These are phyloP conservation scores for Cherax quadricarinatus DNA, from an alignment of 1,140 invertebrate genomes.

Conservation along the genomic window DNA sequence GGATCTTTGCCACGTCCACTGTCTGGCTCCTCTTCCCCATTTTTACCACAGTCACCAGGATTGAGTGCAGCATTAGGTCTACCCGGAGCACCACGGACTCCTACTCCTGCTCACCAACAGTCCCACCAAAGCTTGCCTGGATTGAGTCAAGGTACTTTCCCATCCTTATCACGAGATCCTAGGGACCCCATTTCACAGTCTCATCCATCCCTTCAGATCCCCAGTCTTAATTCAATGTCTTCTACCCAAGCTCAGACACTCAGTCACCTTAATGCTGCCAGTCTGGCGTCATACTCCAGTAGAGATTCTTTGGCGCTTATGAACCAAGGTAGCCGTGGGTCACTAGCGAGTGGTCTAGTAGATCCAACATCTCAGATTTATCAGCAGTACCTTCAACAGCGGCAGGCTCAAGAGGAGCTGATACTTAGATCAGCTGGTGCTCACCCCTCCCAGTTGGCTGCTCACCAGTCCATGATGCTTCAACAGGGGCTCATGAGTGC, in stretches of 20 bases:
- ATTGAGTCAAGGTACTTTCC: constrained; percentile 69
- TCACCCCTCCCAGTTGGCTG: constrained; percentile 76
- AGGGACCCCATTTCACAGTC: constrained; percentile 72
- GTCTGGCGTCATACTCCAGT: constrained; percentile 77
- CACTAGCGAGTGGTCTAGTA: constrained; percentile 78
- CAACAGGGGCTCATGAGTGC: constrained; percentile 80
- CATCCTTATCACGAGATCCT: constrained; percentile 64
- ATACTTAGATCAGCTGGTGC: constrained; percentile 76
- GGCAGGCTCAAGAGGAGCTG: constrained; percentile 79
- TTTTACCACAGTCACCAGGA: constrained; percentile 71
- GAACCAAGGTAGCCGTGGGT: constrained; percentile 73
- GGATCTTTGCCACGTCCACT: constrained; percentile 67
- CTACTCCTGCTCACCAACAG: constrained; percentile 73
- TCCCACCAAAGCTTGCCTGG: constrained; percentile 63
- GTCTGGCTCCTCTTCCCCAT: constrained; percentile 71
- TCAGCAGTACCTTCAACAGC: constrained; percentile 83
- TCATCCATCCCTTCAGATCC: constrained; percentile 71
- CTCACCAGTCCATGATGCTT: constrained; percentile 76
- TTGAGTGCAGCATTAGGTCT: constrained; percentile 70
- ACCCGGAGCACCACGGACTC: constrained; percentile 71
- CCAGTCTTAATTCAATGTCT: constrained; percentile 70
- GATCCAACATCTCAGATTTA: constrained; percentile 79
- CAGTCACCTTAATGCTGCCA: constrained; percentile 75
- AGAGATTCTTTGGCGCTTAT: constrained; percentile 78
- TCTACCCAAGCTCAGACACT: constrained; percentile 71